Conservation (phyloP, 2,113 vertebrate species). For the Rousettus leschenaultii region DNA sequence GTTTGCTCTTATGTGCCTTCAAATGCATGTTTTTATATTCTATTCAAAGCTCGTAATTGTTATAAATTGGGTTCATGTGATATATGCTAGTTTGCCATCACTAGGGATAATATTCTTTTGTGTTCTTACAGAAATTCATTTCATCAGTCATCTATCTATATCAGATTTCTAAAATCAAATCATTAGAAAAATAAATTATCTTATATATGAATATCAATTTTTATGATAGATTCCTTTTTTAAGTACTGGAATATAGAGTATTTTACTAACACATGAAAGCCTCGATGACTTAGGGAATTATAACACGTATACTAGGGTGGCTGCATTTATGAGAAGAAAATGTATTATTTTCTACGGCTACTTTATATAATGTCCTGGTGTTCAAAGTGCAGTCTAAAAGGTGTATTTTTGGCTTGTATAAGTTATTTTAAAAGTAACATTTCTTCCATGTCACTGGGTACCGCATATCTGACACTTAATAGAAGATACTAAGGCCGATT, state of each 20-base stretch:
- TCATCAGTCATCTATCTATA: background rate
- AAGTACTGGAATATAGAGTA: background rate
- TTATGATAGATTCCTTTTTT: background rate
- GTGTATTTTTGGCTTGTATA: background rate
- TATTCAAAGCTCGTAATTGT: background rate
- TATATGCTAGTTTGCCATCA: background rate
- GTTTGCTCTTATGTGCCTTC: background rate
- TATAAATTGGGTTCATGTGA: background rate
- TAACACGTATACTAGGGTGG: background rate
- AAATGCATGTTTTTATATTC: background rate
- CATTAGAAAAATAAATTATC: background rate
- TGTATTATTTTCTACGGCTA: background rate
- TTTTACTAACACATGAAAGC: background rate
- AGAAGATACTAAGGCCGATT: background rate
- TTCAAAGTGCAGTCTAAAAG: background rate
- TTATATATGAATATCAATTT: background rate
- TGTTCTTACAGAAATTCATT: background rate
- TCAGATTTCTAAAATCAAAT: background rate
- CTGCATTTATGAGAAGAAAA: background rate
- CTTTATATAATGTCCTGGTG: background rate
- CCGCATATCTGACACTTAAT: background rate
- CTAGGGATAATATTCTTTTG: background rate
- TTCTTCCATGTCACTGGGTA: background rate
- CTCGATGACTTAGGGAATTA: background rate
- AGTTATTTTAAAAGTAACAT: background rate